phyloP scores from a whole-genome alignment of 2,797 vertebrate genomes.

The Bovichtus variegatus region DNA sequence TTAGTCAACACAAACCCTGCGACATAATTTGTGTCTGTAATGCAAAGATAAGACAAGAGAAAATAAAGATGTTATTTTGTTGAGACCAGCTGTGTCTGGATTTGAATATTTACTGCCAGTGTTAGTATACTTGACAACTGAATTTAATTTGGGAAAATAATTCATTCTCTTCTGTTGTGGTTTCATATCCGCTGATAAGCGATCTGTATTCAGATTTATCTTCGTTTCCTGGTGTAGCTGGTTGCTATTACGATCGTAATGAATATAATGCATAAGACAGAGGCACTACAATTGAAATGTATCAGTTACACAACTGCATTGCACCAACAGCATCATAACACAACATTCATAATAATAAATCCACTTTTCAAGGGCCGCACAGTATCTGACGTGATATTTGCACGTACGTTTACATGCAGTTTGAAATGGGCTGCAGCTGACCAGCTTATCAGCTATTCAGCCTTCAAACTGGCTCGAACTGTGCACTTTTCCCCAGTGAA shows the following conservation, averaged over 20 bases:
- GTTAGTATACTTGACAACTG: constrained; percentile 50
- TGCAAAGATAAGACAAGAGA: constrained; percentile 10
- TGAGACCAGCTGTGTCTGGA: constrained; percentile 10
- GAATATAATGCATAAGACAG: constrained; percentile 8
- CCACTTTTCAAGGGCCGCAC: not conserved
- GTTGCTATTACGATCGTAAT: constrained; percentile 22
- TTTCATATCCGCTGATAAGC: constrained; percentile 68
- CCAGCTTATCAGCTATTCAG: not conserved
- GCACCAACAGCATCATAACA: not conserved
- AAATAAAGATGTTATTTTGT: constrained; percentile 9
- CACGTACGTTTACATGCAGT: not conserved
- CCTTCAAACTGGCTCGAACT: not conserved
- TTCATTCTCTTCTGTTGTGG: constrained; percentile 41
- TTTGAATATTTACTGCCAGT: constrained; percentile 46
- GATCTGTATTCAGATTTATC: constrained; percentile 56
- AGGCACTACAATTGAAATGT: constrained; percentile 7
- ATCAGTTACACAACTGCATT: not conserved
- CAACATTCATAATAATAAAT: not conserved
- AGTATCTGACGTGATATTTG: not conserved
- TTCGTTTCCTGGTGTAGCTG: constrained; percentile 8
- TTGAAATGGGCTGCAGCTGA: not conserved
- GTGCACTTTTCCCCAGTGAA: not conserved
- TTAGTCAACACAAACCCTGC: constrained; percentile 31
- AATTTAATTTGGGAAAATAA: constrained; percentile 70
- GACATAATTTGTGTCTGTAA: constrained; percentile 17